Base-by-base conservation (phyloP, 2,888 invertebrate species). In the Troides oblongomaculatus region DNA sequence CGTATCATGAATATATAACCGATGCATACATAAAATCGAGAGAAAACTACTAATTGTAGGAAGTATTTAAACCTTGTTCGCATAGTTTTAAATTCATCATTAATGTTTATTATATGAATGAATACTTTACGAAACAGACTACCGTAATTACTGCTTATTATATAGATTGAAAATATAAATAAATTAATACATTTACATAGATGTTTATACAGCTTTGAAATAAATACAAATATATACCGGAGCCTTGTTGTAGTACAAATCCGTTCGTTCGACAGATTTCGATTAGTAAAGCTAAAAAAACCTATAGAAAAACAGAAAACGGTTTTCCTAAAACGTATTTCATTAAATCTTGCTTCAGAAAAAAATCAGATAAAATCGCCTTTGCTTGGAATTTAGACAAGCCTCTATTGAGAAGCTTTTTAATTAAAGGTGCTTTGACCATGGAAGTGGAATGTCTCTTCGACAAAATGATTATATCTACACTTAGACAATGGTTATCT, bases 361-460 rank as follows among this genome's bases (percentile, higher is more conserved):
- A 84, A 82, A 74, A 77, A 81, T 53, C 81, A 78, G 82, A 85
- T 87, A 85, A 85, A 81, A 79, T 80, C 77, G 79, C 77, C 82
- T 79, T 83, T 81, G 79, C 86, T 86, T 83, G 86, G 88, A 87
- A 89, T 89, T 90, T 87, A 87, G 89, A 89, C 85, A 87, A 86
- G 80, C 84, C 77, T 85, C 86, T 85, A 86, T 88, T 84, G 86
- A 86, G 85, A 87, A 86, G 60, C 83, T 88, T 90, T 90, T 89
- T 90, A 90, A 90, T 90, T 90, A 90, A 90, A 89, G 84, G 85
- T 81, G 82, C 89, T 90, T 90, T 89, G 90, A 90, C 89, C 89
- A 85, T 82, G 82, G 82, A 76, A 81, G 82, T 78, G 87, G 88
- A 89, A 89, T 88, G 86, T 89, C 88, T 84, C 85, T 83, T 79